Percentiles rank a stretch among this genome's conserved stretches.
Evolutionary conservation across 1,140 invertebrate genomes (phyloP).

Genomic region (Zophobas atratus): DNA sequence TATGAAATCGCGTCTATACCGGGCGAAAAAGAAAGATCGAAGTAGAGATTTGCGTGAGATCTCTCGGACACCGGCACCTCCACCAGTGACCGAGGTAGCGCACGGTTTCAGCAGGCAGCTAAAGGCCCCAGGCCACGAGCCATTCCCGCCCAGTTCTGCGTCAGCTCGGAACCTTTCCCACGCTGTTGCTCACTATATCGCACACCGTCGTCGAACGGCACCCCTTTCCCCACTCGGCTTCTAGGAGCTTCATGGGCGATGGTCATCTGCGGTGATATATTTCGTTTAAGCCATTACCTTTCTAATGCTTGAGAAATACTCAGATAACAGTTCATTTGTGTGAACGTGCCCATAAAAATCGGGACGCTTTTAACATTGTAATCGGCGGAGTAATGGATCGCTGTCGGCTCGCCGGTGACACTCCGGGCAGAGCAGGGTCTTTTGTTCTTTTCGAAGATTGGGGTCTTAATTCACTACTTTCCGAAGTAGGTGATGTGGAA

Average conservation of each 20-base stretch:
- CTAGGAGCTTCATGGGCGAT: slow-evolving; percentile 4
- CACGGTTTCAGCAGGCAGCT: slow-evolving; percentile 24
- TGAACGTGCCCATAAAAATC: slow-evolving; percentile 24
- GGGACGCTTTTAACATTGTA: slow-evolving; percentile 22
- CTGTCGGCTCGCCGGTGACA: slow-evolving; percentile 6
- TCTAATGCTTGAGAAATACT: slow-evolving; percentile 36
- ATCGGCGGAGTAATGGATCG: background rate
- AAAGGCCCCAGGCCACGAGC: slow-evolving; percentile 31
- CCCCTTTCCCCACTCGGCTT: slow-evolving; percentile 30
- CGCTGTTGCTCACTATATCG: slow-evolving; percentile 44
- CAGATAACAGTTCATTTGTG: slow-evolving; percentile 45
- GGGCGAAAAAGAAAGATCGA: background rate
- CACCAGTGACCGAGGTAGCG: slow-evolving; percentile 4
- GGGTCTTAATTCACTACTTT: too few species aligned
- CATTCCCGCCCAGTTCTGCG: slow-evolving; percentile 45
- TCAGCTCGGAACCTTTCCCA: slow-evolving; percentile 47
- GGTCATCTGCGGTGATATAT: slow-evolving; percentile 36
- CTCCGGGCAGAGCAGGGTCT: background rate
- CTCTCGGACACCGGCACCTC: background rate
- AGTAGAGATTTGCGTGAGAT: background rate
- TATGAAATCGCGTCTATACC: background rate
- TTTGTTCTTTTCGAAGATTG: slow-evolving; percentile 11
- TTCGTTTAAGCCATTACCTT: slow-evolving; percentile 41
- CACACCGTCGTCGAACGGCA: slow-evolving; percentile 31
- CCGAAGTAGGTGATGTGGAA: too few species aligned